Base-by-base conservation (phyloP, 2,888 invertebrate species). In the Pharmacophagus antenor region DNA sequence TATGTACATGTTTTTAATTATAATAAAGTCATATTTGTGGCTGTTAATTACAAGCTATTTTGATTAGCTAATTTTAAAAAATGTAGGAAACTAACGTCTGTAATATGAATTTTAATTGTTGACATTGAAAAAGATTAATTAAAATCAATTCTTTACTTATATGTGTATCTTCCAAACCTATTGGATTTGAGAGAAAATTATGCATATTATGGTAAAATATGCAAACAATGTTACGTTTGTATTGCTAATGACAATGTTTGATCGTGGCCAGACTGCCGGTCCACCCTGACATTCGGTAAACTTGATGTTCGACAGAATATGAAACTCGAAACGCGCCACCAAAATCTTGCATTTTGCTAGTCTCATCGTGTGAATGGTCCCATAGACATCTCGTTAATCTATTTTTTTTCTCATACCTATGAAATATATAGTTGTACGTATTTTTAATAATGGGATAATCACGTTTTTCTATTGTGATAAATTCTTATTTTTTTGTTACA, bases 231-330 rank as follows among this genome's bases (percentile, higher is more conserved):
- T 17, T 18, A 37, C 10, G 12, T 57, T 46, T 46, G 22, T 46
- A 27, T 44, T 18, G 3, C 22, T 57, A 51, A 37, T 37, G 47
- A 37, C 37, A 31, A 37, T 20, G 15, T 37, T 17, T 37, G 41
- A 15, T 52, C 42, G 52, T 44, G 18, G 17, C 20, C 37, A 18
- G 23, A 44, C 12, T 71, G 68, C 76, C 64, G 62, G 83, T 80
- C 76, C 70, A 72, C 85, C 85, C 76, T 84, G 85, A 86, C 84
- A 85, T 85, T 82, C 80, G 74, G 62, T 72, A 70, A 74, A 74
- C 70, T 74, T 70, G 71, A 72, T 70, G 71, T 64, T 69, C 67
- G 68, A 67, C 67, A 66, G 68, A 65, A 74, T 68, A 67, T 70
- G 62, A 61, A 65, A 56, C 65, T 66, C 61, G 70, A 69, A 60